Conservation (phyloP, 2,113 vertebrate genomes). For the Carassius gibelio region DNA sequence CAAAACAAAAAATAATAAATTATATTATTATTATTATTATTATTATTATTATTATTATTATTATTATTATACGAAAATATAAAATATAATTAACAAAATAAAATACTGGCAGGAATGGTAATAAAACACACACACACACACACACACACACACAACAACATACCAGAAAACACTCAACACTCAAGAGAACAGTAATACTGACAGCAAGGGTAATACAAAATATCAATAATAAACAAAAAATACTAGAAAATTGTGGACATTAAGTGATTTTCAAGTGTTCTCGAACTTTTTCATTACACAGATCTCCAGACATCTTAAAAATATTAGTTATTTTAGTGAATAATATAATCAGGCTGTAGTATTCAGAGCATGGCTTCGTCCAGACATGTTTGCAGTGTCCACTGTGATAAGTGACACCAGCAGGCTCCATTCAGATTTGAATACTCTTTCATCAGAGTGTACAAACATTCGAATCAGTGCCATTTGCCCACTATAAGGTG, state of each 20-base stretch:
- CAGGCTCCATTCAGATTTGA: slow-evolving; percentile 51
- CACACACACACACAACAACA: background rate
- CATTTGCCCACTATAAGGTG: slow-evolving; percentile 77
- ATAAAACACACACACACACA: too few relatives aligned
- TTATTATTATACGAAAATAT: too few relatives aligned
- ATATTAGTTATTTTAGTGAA: background rate
- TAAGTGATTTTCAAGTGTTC: background rate
- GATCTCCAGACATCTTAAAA: slow-evolving; percentile 10
- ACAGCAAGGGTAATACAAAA: background rate
- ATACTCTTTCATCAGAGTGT: slow-evolving; percentile 51
- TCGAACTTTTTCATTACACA: background rate
- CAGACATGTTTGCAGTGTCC: slow-evolving; percentile 63
- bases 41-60: too few relatives aligned
- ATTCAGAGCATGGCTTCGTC: slow-evolving; percentile 59
- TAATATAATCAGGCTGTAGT: background rate
- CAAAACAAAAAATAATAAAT: background rate
- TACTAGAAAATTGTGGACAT: background rate
- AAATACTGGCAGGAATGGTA: background rate
- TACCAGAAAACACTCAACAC: background rate
- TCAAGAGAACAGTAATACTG: too few relatives aligned
- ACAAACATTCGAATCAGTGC: slow-evolving; percentile 62
- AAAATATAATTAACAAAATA: background rate
- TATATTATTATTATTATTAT: too few relatives aligned
- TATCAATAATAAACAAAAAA: background rate
- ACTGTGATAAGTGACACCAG: slow-evolving; percentile 61